Evolutionary conservation across 2,888 invertebrate species (phyloP).

Genomic region (Selenia dentaria): DNA sequence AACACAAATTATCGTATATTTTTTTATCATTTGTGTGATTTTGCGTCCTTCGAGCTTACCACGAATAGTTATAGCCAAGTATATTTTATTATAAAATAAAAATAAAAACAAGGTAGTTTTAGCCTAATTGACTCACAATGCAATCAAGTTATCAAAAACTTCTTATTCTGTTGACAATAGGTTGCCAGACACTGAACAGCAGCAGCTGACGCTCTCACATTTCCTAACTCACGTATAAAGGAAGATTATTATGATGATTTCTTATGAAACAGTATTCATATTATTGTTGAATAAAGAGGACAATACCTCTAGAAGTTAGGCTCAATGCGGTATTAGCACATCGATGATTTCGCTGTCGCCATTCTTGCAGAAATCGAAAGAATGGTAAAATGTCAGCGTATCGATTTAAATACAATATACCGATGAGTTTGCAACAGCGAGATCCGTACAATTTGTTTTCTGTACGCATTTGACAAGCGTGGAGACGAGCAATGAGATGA

Average conservation of each 20-base stretch:
- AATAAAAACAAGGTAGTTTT: too few relatives aligned
- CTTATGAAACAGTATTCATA: conserved; percentile 1
- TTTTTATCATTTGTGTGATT: too few relatives aligned
- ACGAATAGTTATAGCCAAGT: too few relatives aligned
- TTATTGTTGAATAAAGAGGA: conserved; percentile 7
- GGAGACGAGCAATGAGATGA: conserved; percentile 2
- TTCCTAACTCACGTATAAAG: conserved; percentile 1
- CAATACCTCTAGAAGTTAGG: conserved; percentile 18
- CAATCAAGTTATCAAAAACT: too few relatives aligned
- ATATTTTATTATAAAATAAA: too few relatives aligned
- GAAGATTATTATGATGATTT: not conserved
- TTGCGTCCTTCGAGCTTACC: too few relatives aligned
- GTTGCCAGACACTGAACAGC: not conserved
- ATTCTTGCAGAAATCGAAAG: conserved; percentile 36
- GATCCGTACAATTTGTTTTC: conserved; percentile 23
- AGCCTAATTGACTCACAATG: too few relatives aligned
- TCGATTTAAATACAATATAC: conserved; percentile 33
- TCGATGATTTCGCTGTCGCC: conserved; percentile 33
- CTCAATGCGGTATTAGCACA: conserved; percentile 28
- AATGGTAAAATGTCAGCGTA: conserved; percentile 37
- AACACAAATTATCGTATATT: too few relatives aligned
- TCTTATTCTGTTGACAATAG: conserved; percentile 1
- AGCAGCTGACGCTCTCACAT: not conserved
- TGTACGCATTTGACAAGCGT: conserved; percentile 16
- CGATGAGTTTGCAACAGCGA: conserved; percentile 27